Conservation (phyloP, 2,113 vertebrate species). For the Pachypanchax playfairii region DNA sequence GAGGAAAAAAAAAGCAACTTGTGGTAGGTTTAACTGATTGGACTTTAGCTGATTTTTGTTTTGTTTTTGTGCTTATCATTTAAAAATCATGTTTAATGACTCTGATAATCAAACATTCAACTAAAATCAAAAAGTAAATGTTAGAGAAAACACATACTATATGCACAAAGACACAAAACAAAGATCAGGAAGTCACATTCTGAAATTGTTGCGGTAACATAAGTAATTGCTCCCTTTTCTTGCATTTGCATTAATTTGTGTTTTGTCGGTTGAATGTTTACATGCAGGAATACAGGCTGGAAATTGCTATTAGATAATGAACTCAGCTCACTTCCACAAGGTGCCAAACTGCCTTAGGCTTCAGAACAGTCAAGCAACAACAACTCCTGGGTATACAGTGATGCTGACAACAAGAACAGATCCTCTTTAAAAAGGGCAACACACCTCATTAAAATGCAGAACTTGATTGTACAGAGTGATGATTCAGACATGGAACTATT, state of each 20-base stretch:
- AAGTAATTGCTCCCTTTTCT: too few relatives aligned
- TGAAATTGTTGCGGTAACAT: constrained; percentile 37
- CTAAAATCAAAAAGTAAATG: constrained; percentile 12
- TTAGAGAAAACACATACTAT: background rate
- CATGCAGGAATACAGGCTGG: constrained; percentile 41
- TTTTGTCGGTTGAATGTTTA: constrained; percentile 56
- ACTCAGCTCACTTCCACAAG: constrained; percentile 60
- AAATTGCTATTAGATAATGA: constrained; percentile 74
- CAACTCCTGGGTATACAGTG: constrained; percentile 65
- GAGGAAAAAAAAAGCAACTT: background rate
- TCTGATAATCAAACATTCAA: constrained; percentile 31
- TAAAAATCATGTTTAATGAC: constrained; percentile 6
- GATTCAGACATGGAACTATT: constrained; percentile 42
- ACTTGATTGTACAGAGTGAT: constrained; percentile 30
- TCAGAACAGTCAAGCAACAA: constrained; percentile 69
- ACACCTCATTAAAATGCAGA: constrained; percentile 62
- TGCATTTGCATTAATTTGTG: constrained; percentile 15
- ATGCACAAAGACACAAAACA: background rate
- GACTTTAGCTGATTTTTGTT: background rate
- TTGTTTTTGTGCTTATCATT: constrained; percentile 17
- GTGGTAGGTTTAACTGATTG: constrained; percentile 17
- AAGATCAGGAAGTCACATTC: background rate
- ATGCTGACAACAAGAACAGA: constrained; percentile 57
- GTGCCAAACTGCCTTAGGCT: constrained; percentile 70
- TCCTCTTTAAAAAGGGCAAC: constrained; percentile 55